Percentiles rank a stretch among this genome's conserved stretches.
These are phyloP conservation scores for Phyllostomus hastatus DNA, from an alignment of 2,113 vertebrate genomes.

Conservation along the genomic window DNA sequence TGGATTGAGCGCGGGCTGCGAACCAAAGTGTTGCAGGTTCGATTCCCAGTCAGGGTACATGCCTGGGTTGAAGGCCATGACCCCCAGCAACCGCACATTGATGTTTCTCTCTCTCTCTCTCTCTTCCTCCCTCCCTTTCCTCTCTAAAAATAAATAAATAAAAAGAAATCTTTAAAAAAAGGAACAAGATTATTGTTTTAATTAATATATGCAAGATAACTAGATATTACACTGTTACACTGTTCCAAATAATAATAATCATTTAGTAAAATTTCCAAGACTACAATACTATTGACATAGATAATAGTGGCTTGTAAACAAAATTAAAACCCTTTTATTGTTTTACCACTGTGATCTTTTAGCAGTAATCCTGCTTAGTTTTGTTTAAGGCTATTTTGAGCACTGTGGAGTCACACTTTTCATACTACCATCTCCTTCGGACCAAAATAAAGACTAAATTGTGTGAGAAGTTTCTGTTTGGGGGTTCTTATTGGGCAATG, in stretches of 20 bases:
- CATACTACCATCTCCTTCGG: background rate
- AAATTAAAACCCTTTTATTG: background rate
- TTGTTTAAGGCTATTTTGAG: background rate
- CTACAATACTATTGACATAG: background rate
- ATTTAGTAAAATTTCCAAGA: constrained; percentile 23
- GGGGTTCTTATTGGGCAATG: background rate
- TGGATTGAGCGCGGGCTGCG: too few relatives aligned
- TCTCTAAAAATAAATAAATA: too few relatives aligned
- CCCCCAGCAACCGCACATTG: too few relatives aligned
- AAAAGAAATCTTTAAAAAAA: too few relatives aligned
- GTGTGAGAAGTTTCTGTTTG: background rate
- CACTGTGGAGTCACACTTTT: background rate
- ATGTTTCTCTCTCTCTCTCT: too few relatives aligned
- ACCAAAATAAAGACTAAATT: background rate
- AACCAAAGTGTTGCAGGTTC: too few relatives aligned
- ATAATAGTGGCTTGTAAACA: background rate
- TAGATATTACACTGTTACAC: background rate
- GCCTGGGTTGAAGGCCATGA: too few relatives aligned
- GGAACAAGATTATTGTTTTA: background rate
- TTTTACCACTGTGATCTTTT: background rate
- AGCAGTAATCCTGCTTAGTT: background rate
- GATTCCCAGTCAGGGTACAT: too few relatives aligned
- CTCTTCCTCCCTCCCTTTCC: too few relatives aligned
- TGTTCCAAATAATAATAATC: background rate
- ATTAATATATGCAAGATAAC: background rate